A percentile compares a stretch with the other conserved stretches of the same genome.
These are phyloP conservation scores for Epizoanthus illoricatus DNA, from an alignment of 92 coral and sea anemone species.

Conservation along the genomic window DNA sequence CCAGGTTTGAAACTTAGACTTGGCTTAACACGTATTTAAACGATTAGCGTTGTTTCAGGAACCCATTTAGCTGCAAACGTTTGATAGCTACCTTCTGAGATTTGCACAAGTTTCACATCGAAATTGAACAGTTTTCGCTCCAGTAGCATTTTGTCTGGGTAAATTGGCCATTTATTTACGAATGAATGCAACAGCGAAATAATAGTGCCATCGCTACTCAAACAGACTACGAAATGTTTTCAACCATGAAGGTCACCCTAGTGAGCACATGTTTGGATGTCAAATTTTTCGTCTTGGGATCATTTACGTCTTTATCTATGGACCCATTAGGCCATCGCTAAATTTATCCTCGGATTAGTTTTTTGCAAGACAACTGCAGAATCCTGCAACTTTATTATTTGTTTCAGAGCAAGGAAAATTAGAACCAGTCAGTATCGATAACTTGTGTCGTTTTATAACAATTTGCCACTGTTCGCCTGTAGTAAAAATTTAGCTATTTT, in stretches of 20 bases:
- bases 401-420: neutral
- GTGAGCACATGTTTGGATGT: constrained; percentile 40
- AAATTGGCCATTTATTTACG: neutral
- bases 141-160: constrained; percentile 1
- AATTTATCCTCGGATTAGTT: constrained; percentile 32
- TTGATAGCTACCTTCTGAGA: neutral
- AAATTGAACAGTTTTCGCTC: neutral
- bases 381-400: neutral
- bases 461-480: neutral
- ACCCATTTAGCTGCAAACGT: constrained; percentile 14
- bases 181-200: neutral
- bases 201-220: constrained; percentile 5
- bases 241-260: constrained; percentile 13
- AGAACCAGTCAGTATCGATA: neutral
- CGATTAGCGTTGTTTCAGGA: constrained; percentile 3
- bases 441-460: too few species aligned
- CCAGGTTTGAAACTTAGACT: neutral
- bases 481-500: neutral
- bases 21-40: neutral
- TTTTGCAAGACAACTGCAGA: neutral
- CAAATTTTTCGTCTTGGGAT: neutral
- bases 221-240: neutral
- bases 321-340: constrained; percentile 14
- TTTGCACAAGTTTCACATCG: constrained; percentile 4
- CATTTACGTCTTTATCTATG: constrained; percentile 21